Base-by-base conservation (phyloP, 2,888 invertebrate species). In the Athrips mouffetella region DNA sequence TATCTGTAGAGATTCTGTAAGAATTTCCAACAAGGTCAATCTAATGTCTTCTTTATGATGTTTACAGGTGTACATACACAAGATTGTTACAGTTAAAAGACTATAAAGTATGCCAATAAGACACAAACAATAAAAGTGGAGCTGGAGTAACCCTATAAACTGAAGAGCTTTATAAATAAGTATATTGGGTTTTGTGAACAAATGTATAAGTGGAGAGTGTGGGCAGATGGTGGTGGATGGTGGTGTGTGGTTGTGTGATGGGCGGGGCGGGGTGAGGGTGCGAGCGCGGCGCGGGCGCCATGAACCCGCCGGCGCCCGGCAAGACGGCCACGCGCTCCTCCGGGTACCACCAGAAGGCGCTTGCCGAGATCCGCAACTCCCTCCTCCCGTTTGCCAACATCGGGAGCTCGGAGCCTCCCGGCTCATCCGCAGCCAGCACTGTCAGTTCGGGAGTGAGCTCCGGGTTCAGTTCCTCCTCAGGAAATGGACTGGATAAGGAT, bases 271-370 rank as follows among this genome's bases (percentile, higher is more conserved):
- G 89, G 86, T 89, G 86, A 87, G 80, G 80, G 80, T 55, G 40
- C 8, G 48, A 13, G 58, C 30, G 35, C 45, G 51, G 49, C 45
- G 40, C 76, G 79, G 84, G 89, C 89, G 90, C 85, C 82, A 91
- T 91, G 91, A 91, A 91, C 89, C 90, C 90, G 80, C 90, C 90
- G 83, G 89, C 90, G 81, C 88, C 89, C 85, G 86, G 86, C 82
- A 89, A 89, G 81, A 82, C 91, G 87, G 91, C 91, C 85, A 91
- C 91, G 89, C 92, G 92, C 87, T 91, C 90, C 77, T 91, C 93
- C 89, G 94, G 94, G 88, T 95, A 95, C 86, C 94, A 94, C 86
- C 94, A 94, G 84, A 94, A 95, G 89, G 95, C 95, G 75, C 91
- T 96, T 82, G 94, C 94, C 84, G 94, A 95, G 85, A 96, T 95